phyloP scores from a whole-genome alignment of 2,113 vertebrate genomes.

The Plectropomus leopardus region DNA sequence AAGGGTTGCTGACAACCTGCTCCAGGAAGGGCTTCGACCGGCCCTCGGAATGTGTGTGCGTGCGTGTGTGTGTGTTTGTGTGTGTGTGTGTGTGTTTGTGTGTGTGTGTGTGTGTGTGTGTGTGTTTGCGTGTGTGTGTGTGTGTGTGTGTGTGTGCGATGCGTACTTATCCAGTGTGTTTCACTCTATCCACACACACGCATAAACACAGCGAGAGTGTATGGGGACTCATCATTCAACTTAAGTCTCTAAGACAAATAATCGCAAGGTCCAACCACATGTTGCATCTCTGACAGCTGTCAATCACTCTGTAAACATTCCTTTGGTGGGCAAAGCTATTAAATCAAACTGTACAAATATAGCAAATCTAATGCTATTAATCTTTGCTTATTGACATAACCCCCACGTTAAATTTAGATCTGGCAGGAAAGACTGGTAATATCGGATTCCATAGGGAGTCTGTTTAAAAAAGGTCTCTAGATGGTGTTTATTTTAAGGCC shows the following conservation, averaged over 20 bases:
- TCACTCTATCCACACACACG: conserved; percentile 27
- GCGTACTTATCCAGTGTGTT: conserved; percentile 34
- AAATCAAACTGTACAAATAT: conserved; percentile 79
- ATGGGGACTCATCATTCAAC: conserved; percentile 79
- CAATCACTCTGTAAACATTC: conserved; percentile 77
- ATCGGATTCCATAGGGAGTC: conserved; percentile 72
- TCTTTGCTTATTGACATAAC: conserved; percentile 74
- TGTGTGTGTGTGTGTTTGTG: conserved; percentile 1
- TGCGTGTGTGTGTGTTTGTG: conserved; percentile 10
- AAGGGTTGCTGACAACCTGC: conserved; percentile 77
- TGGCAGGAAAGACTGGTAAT: conserved; percentile 70
- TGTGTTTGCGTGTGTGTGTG: conserved; percentile 9
- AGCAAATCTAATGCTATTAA: conserved; percentile 76
- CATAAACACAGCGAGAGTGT: conserved; percentile 57
- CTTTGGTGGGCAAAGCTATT: conserved; percentile 63
- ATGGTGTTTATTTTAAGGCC: conserved; percentile 78
- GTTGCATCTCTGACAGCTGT: conserved; percentile 76
- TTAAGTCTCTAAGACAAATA: conserved; percentile 82
- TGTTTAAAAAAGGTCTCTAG: conserved; percentile 67
- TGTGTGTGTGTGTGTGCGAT: conserved; percentile 25
- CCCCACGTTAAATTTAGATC: conserved; percentile 67
- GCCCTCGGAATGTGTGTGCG: conserved; percentile 28
- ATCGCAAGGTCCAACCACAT: conserved; percentile 75
- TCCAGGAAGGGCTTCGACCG: conserved; percentile 54
- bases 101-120: background rate